Conservation (phyloP, 2,888 invertebrate genomes). For the Bruchidius siliquastri region DNA sequence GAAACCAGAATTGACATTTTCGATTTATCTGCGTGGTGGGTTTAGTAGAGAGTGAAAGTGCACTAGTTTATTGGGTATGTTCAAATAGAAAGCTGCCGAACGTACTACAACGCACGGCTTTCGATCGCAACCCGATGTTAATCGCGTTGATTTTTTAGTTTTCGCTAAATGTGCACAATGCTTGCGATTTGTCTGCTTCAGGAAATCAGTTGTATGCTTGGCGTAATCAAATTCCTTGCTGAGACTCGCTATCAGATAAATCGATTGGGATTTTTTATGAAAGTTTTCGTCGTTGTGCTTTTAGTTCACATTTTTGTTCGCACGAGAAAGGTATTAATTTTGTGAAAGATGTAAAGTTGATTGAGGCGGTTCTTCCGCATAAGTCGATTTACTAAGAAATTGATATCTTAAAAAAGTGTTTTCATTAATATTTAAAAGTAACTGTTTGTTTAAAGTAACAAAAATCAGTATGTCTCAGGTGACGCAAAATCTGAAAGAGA, state of each 20-base stretch:
- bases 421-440: too few relatives aligned
- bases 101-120: constrained; percentile 10
- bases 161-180: constrained; percentile 8
- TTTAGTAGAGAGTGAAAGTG: constrained; percentile 26
- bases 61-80: constrained; percentile 27
- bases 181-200: background rate
- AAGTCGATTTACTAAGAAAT: too few relatives aligned
- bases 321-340: too few relatives aligned
- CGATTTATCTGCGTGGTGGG: constrained; percentile 21
- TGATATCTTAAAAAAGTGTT: too few relatives aligned
- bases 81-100: constrained; percentile 26
- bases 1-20: constrained; percentile 29
- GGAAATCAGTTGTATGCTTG: background rate
- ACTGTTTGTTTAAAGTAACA: too few relatives aligned
- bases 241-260: background rate
- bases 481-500: too few relatives aligned
- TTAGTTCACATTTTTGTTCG: too few relatives aligned
- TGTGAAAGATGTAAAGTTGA: too few relatives aligned
- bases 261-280: background rate
- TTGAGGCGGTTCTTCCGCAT: too few relatives aligned
- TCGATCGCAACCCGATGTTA: constrained; percentile 16
- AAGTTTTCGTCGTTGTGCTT: too few relatives aligned
- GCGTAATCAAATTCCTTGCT: background rate
- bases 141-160: constrained; percentile 14
- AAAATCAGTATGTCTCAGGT: too few relatives aligned